phyloP scores from a whole-genome alignment of 2,888 invertebrate genomes.

The Biston betularia region DNA sequence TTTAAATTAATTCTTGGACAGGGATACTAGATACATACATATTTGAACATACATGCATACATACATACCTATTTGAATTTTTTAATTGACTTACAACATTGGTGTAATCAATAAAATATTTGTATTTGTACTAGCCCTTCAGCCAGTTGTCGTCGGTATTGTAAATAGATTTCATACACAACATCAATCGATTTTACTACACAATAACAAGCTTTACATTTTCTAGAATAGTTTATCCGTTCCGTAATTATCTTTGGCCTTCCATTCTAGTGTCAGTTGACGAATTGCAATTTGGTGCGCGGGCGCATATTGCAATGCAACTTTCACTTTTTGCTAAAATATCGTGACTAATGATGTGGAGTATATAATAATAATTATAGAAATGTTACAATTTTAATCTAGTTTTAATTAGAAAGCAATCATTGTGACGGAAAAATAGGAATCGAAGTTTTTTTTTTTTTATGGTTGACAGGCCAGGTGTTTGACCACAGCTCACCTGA shows the following conservation, averaged over 20 bases:
- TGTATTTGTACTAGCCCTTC: no score
- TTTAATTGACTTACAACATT: no score
- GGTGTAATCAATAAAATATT: no score
- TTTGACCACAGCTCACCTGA: no score
- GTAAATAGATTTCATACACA: no score
- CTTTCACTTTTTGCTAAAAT: conserved; percentile 24
- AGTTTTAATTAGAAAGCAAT: background rate
- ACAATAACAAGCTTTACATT: background rate
- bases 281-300: conserved; percentile 29
- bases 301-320: conserved; percentile 16
- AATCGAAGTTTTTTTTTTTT: no score
- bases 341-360: conserved; percentile 42
- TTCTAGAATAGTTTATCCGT: background rate
- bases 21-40: no score
- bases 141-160: background rate
- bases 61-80: no score
- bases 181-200: background rate
- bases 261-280: conserved; percentile 27
- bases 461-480: no score
- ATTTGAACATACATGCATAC: no score
- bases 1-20: no score
- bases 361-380: background rate
- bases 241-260: conserved; percentile 19
- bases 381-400: background rate
- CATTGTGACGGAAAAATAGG: no score